Evolutionary conservation across 1,140 invertebrate species (phyloP).

Genomic region (Drosophila pseudoobscura): DNA sequence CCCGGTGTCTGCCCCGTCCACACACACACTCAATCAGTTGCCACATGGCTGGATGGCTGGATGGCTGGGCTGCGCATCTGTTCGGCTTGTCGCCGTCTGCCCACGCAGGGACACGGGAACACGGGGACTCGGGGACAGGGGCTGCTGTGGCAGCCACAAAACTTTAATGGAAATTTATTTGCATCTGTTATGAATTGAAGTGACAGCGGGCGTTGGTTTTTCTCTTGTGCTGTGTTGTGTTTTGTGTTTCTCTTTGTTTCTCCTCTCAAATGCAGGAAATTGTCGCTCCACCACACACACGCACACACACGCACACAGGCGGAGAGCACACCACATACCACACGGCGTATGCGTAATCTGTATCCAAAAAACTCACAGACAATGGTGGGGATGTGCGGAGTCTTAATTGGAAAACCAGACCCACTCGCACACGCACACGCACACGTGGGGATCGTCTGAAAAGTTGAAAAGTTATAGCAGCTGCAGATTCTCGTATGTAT

Average conservation of each 20-base stretch:
- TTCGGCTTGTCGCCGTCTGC: slow-evolving; percentile 31
- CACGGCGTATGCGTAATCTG: slow-evolving; percentile 69
- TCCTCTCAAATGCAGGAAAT: slow-evolving; percentile 46
- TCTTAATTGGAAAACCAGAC: slow-evolving; percentile 49
- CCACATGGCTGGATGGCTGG: neutral
- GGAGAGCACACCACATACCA: slow-evolving; percentile 20
- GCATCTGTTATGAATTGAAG: slow-evolving; percentile 76
- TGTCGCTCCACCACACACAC: slow-evolving; percentile 27
- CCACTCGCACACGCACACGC: too few relatives aligned
- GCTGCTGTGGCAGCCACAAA: slow-evolving; percentile 3
- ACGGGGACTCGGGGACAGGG: slow-evolving; percentile 9
- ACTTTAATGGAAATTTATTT: slow-evolving; percentile 79
- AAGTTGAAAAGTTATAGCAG: neutral
- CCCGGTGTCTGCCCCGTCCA: neutral
- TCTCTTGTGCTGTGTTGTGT: slow-evolving; percentile 11
- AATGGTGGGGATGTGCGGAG: slow-evolving; percentile 38
- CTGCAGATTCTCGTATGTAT: too few relatives aligned
- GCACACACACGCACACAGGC: slow-evolving; percentile 1
- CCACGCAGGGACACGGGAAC: slow-evolving; percentile 17
- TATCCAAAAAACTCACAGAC: slow-evolving; percentile 24
- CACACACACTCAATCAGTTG: slow-evolving; percentile 22
- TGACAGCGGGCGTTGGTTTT: slow-evolving; percentile 67
- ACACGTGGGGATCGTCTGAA: neutral
- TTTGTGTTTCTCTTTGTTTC: slow-evolving; percentile 19
- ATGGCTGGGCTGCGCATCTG: slow-evolving; percentile 31